Percentiles rank a stretch among this genome's conserved stretches.
phyloP scores from a whole-genome alignment of 1,140 invertebrate species.

The Sminthurides bifidus region DNA sequence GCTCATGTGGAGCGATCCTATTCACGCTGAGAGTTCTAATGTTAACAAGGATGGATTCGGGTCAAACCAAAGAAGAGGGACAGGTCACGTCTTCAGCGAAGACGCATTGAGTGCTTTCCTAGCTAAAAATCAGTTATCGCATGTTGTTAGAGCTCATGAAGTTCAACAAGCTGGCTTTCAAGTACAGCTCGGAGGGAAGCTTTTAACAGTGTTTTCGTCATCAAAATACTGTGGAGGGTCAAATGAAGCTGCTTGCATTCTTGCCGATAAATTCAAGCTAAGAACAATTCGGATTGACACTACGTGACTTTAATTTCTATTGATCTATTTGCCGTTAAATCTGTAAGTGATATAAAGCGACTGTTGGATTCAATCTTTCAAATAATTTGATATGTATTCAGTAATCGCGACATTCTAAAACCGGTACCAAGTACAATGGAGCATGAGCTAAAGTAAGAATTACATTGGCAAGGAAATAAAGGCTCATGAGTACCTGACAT shows the following conservation, averaged over 20 bases:
- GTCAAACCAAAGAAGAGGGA: constrained; percentile 52
- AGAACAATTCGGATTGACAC: constrained; percentile 48
- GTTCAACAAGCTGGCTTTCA: constrained; percentile 54
- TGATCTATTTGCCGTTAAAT: no score
- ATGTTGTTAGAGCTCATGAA: constrained; percentile 60
- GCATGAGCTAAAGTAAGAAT: no score
- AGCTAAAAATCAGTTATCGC: constrained; percentile 47
- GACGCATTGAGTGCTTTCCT: constrained; percentile 55
- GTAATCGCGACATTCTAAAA: no score
- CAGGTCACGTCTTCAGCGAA: constrained; percentile 56
- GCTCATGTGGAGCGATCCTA: constrained; percentile 64
- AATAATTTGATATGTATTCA: no score
- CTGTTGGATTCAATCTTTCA: no score
- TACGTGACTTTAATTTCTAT: no score
- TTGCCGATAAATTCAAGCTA: constrained; percentile 45
- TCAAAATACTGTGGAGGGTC: constrained; percentile 52
- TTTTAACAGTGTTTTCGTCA: constrained; percentile 57
- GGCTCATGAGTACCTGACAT: no score
- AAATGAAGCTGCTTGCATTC: constrained; percentile 54
- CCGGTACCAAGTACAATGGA: no score
- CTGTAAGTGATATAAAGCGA: no score
- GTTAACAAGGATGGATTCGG: constrained; percentile 52
- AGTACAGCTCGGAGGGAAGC: constrained; percentile 48
- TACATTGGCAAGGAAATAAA: no score
- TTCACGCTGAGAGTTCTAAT: constrained; percentile 36